A percentile compares a stretch with the other conserved stretches of the same genome.
Conservation (phyloP, 2,888 invertebrate species). For the Aromia moschata region DNA sequence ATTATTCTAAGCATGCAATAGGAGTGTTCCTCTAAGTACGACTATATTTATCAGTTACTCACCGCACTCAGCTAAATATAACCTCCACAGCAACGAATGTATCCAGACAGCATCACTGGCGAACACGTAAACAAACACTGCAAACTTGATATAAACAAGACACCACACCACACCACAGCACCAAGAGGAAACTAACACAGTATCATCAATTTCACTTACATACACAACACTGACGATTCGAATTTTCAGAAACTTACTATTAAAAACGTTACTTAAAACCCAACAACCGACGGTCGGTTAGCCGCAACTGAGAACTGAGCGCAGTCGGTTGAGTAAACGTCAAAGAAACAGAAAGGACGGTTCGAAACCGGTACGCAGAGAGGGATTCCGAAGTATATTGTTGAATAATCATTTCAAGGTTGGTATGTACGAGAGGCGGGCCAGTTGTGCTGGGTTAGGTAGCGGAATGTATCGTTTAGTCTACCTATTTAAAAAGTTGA, state of each 20-base stretch:
- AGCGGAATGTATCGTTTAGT: constrained; percentile 9
- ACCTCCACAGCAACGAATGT: background rate
- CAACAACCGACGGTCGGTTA: constrained; percentile 26
- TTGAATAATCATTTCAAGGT: constrained; percentile 36
- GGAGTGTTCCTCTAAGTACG: constrained; percentile 7
- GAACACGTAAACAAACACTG: constrained; percentile 1
- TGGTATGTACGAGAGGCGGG: constrained; percentile 9
- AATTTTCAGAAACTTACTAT: too few species aligned
- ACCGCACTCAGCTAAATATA: constrained; percentile 12
- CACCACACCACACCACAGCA: constrained; percentile 2
- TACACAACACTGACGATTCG: background rate
- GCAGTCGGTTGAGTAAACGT: constrained; percentile 31
- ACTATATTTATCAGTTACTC: constrained; percentile 14
- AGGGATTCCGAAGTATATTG: constrained; percentile 32
- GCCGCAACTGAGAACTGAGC: constrained; percentile 26
- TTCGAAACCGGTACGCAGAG: constrained; percentile 30
- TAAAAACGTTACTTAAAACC: constrained; percentile 1
- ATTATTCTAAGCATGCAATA: constrained; percentile 22
- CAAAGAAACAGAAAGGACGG: constrained; percentile 38
- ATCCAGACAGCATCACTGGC: constrained; percentile 12
- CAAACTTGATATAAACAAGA: background rate
- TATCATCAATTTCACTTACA: too few species aligned
- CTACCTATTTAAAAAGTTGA: background rate
- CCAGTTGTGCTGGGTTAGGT: background rate
- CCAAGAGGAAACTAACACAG: background rate